A percentile compares a stretch with the other conserved stretches of the same genome.
Conservation (phyloP, 2,113 vertebrate genomes). For the Platichthys flesus region DNA sequence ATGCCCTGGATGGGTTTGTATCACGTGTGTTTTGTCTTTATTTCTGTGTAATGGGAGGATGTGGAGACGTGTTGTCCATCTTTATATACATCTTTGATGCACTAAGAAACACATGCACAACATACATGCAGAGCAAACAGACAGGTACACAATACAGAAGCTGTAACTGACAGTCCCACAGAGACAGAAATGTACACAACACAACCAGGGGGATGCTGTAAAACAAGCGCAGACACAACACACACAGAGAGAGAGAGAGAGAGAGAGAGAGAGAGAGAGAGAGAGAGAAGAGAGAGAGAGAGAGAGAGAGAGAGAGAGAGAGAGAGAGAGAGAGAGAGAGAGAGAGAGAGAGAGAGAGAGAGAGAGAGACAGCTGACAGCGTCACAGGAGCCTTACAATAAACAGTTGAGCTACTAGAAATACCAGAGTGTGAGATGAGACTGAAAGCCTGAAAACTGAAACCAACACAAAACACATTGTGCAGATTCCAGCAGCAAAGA, state of each 20-base stretch:
- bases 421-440: conserved; percentile 64
- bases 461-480: conserved; percentile 60
- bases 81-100: too few species aligned
- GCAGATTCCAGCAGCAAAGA: conserved; percentile 55
- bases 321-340: too few species aligned
- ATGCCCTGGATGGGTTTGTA: too few species aligned
- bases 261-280: too few species aligned
- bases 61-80: too few species aligned
- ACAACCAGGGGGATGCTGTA: conserved; percentile 20
- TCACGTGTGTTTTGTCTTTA: too few species aligned
- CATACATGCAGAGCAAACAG: conserved; percentile 22
- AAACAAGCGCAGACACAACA: conserved; percentile 32
- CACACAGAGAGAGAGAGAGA: too few species aligned
- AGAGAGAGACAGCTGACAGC: conserved; percentile 74
- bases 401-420: conserved; percentile 80
- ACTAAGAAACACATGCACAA: conserved; percentile 20
- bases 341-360: too few species aligned
- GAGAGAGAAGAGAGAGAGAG: too few species aligned
- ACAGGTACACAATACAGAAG: conserved; percentile 16
- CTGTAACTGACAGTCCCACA: conserved; percentile 13
- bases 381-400: conserved; percentile 69
- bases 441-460: conserved; percentile 56
- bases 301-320: too few species aligned
- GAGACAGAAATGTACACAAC: conserved; percentile 46
- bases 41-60: too few species aligned